Base-by-base conservation (phyloP, 2,113 vertebrate species). In the Camelus dromedarius region DNA sequence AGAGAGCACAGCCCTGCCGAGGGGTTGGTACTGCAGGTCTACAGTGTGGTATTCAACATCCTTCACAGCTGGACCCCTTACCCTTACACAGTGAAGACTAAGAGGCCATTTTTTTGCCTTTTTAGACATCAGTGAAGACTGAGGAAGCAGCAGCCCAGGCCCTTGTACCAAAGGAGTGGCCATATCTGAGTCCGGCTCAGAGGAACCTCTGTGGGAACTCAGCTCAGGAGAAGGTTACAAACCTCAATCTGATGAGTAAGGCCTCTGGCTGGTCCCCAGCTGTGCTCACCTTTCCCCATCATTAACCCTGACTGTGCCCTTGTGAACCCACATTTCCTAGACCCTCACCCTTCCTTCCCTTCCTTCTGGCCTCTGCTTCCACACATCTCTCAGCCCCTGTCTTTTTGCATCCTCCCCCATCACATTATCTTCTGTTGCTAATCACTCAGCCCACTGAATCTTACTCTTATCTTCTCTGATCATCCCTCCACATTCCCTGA, bases 71-170 rank as follows among this genome's bases (percentile, higher is more conserved):
- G 14, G 50, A 58, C 24, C 72, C 2, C 14, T n/a, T 20, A 8
- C 22, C 28, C n/a, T 73, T 58, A 62, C 82, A 32, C 38, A 22
- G 6, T 5, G 26, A 52, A 82, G 32, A 58, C 30, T 76, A 32
- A 81, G 66, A 66, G 48, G 30, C 56, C 6, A 0, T 11, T 24
- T 73, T 73, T 46, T 93, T 82, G 11, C 38, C 42, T 54, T 87
- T 96, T 91, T 28, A 98, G 97, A 60, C 46, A 19, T 38, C 70
- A 6, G 35, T 91, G 60, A 93, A 97, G 95, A 94, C 88, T 46
- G 79, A 93, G 85, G 81, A 92, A 30, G 80, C 28, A 66, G 54
- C 42, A 22, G 1, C 19, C 54, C 82, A 30, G 14, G 64, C 35
- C 32, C n/a, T 75, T 88, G 84, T 24, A 19, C 24, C 84, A 14